Evolutionary conservation across 2,797 vertebrate genomes (phyloP), one percentile per base, ranked within the genome.

Genomic region (Pterois miles): DNA sequence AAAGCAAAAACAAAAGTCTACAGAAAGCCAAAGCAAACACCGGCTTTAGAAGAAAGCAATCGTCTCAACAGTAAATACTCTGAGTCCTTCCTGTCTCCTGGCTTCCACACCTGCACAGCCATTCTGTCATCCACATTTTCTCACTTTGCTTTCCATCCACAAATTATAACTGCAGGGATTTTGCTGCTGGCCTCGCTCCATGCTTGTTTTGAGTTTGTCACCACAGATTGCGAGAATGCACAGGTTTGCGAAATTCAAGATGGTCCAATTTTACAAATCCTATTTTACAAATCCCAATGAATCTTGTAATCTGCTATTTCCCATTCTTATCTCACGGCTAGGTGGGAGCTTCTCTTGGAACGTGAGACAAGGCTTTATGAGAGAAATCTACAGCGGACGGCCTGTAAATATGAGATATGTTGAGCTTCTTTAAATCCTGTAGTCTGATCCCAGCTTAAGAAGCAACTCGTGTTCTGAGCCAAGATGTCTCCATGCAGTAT

Each of bases 351-450:
- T 67, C 82, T 83, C 60, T 60, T 83, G 75, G 76, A 84, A 66
- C 11, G 40, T 29, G 74, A 72, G 81, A 86, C 77, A 46, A 75
- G 89, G 80, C 85, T 91, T 89, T 81, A 87, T 36, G 71, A 57
- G 75, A 50, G 38, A 81, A 86, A 89, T 85, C 69, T 76, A 54
- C 66, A 86, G 85, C 69, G 6, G 80, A 53, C 38, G 6, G 89
- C 81, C 92, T 91, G 90, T 84, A 83, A 89, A 86, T 86, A 50
- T 84, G 87, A 91, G 92, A 92, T 92, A 92, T 69, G 86, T 77
- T 83, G 63, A 74, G 71, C 78, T 80, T 86, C 68, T 83, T 88
- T 82, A 83, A 90, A 91, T 88, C 90, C 89, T 59, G 66, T 68
- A 66, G 82, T 70, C 78, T 90, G 88, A 93, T 91, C 90, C 90